Evolutionary conservation across 2,888 invertebrate genomes (phyloP).

Genomic region (Synanthedon vespiformis): DNA sequence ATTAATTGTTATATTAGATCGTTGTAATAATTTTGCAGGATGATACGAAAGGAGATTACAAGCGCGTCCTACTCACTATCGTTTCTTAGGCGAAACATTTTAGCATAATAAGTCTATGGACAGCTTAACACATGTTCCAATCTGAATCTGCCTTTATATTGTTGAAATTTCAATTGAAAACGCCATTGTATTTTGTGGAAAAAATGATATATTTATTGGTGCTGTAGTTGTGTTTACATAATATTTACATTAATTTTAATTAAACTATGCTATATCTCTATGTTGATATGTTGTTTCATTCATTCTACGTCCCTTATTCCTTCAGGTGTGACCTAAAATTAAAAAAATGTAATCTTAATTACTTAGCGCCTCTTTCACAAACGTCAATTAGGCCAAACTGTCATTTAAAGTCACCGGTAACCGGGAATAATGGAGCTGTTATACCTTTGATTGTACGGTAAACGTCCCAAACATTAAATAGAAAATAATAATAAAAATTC

Average conservation of each 20-base stretch:
- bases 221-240: slow-evolving; percentile 66
- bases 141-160: slow-evolving; percentile 54
- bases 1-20: slow-evolving; percentile 16
- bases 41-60: slow-evolving; percentile 79
- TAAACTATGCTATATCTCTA: slow-evolving; percentile 41
- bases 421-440: too few relatives aligned
- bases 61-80: slow-evolving; percentile 73
- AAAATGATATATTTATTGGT: slow-evolving; percentile 67
- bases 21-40: slow-evolving; percentile 71
- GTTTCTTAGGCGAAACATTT: slow-evolving; percentile 52
- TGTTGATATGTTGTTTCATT: slow-evolving; percentile 42
- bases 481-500: too few relatives aligned
- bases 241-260: slow-evolving; percentile 55
- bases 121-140: slow-evolving; percentile 30
- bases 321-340: slow-evolving; percentile 58
- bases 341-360: too few relatives aligned
- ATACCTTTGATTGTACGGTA: too few relatives aligned
- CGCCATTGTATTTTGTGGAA: slow-evolving; percentile 56
- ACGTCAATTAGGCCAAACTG: too few relatives aligned
- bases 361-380: too few relatives aligned
- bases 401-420: too few relatives aligned
- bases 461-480: too few relatives aligned
- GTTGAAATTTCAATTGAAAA: slow-evolving; percentile 49
- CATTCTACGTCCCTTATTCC: slow-evolving; percentile 56
- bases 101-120: slow-evolving; percentile 22